Percentiles rank a stretch among this genome's conserved stretches.
These are phyloP conservation scores for Labrus mixtus DNA, from an alignment of 2,113 vertebrate genomes.

Conservation along the genomic window DNA sequence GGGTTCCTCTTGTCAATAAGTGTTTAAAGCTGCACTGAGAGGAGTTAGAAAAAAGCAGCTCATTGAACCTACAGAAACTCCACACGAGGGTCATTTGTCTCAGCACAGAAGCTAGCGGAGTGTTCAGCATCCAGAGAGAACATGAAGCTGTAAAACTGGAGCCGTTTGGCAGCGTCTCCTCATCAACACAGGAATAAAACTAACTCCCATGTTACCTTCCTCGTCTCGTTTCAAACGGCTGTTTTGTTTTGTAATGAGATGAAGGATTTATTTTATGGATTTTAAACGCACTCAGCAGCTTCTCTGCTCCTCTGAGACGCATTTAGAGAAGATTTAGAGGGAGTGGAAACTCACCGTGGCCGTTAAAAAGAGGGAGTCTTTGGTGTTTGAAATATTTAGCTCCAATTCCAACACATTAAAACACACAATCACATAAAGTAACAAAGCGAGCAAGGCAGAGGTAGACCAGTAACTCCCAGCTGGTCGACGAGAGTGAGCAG, in stretches of 20 bases:
- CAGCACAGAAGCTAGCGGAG: constrained; percentile 18
- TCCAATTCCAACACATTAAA: too few species aligned
- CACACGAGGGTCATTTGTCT: constrained; percentile 45
- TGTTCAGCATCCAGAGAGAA: background rate
- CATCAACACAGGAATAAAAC: constrained; percentile 5
- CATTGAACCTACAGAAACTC: constrained; percentile 27
- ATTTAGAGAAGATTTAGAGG: background rate
- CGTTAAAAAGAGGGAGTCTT: background rate
- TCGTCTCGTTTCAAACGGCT: background rate
- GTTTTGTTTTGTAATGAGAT: constrained; percentile 5
- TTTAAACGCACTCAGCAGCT: background rate
- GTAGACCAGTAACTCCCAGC: too few species aligned
- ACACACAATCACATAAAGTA: too few species aligned
- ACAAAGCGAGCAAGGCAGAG: too few species aligned
- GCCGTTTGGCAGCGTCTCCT: background rate
- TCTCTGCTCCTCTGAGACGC: background rate
- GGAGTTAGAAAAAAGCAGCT: constrained; percentile 43
- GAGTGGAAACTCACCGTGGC: background rate
- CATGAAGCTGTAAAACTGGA: constrained; percentile 16
- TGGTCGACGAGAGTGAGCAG: too few species aligned
- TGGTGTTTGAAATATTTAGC: background rate
- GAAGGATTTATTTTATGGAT: background rate
- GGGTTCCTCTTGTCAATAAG: constrained; percentile 27
- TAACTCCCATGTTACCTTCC: background rate
- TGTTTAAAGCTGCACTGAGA: constrained; percentile 8